Conservation (phyloP, 2,797 vertebrate species). For the Falco naumanni region DNA sequence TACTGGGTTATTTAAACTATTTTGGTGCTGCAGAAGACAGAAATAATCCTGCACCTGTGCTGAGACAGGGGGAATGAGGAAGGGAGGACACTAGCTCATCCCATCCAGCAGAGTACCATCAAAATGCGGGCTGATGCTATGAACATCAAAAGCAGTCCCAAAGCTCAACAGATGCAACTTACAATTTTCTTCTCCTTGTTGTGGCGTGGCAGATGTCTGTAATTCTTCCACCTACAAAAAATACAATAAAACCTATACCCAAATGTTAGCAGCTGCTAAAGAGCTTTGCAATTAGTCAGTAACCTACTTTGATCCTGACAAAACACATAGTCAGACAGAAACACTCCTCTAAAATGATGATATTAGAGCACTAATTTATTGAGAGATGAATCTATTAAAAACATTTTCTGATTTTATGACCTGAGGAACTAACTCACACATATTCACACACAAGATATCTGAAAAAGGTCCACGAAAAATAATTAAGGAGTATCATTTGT, state of each 20-base stretch:
- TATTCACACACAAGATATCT: too few relatives aligned
- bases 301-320: neutral
- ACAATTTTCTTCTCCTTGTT: neutral
- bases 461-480: neutral
- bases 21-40: neutral
- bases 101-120: neutral
- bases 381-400: neutral
- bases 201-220: neutral
- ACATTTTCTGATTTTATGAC: neutral
- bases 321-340: neutral
- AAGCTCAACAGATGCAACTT: neutral
- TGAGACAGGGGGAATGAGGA: neutral
- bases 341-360: neutral
- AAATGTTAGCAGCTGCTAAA: neutral
- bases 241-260: neutral
- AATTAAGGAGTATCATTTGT: neutral
- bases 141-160: neutral
- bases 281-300: neutral
- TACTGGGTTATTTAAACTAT: neutral
- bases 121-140: neutral
- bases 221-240: neutral
- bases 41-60: neutral
- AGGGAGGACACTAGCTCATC: neutral
- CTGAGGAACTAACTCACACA: neutral
- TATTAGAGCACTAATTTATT: neutral